A percentile compares a stretch with the other conserved stretches of the same genome.
These are phyloP conservation scores for Thumatha senex DNA, from an alignment of 2,888 invertebrate genomes.

Conservation along the genomic window DNA sequence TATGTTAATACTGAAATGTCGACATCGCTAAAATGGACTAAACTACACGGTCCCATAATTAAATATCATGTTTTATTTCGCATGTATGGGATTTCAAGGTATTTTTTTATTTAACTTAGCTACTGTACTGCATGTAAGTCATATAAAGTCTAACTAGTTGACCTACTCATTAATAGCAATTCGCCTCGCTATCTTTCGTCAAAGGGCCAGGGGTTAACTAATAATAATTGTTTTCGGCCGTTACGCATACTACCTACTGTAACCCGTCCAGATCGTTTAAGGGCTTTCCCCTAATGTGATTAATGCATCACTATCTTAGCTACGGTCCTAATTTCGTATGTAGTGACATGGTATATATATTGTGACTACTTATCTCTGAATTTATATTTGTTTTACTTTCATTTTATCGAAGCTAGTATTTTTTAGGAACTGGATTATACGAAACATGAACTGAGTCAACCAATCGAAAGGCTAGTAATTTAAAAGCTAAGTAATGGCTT, in stretches of 20 bases:
- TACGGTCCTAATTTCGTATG: constrained; percentile 15
- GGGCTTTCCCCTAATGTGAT: constrained; percentile 51
- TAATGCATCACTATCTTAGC: constrained; percentile 48
- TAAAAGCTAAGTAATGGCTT: too few species aligned
- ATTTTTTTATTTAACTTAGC: not conserved
- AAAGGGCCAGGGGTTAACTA: constrained; percentile 51
- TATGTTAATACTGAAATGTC: too few species aligned
- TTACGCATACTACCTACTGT: constrained; percentile 46
- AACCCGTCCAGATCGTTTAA: constrained; percentile 48
- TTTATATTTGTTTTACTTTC: constrained; percentile 17
- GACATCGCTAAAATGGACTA: too few species aligned
- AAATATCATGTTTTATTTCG: too few species aligned
- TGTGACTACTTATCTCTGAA: constrained; percentile 2
- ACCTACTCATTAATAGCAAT: constrained; percentile 49
- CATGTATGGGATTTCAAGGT: too few species aligned
- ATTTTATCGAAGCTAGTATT: constrained; percentile 1
- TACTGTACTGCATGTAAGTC: constrained; percentile 13
- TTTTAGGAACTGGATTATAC: not conserved
- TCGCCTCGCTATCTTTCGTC: constrained; percentile 46
- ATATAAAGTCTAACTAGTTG: constrained; percentile 26
- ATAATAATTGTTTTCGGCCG: constrained; percentile 58
- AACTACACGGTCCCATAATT: too few species aligned
- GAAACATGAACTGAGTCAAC: too few species aligned
- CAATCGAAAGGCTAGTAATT: too few species aligned
- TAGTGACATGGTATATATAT: constrained; percentile 17